phyloP scores from a whole-genome alignment of 2,797 vertebrate genomes.

The Lithobates sylvaticus region DNA sequence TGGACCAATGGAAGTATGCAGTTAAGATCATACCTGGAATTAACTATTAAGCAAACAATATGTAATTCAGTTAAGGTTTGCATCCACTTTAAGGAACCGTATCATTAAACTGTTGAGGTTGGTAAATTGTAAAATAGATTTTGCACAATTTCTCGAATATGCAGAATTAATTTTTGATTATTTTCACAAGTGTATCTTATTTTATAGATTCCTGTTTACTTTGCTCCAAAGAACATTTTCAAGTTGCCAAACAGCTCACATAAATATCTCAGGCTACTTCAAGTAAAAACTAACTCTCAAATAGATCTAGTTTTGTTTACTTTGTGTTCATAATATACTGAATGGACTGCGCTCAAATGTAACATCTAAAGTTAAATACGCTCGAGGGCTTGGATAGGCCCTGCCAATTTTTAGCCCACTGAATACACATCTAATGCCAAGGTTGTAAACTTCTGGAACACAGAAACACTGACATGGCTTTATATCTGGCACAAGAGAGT shows the following conservation, averaged over 20 bases:
- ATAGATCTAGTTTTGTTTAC: constrained; percentile 38
- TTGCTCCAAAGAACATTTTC: background rate
- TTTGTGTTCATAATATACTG: constrained; percentile 34
- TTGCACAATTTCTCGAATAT: background rate
- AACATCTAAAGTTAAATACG: constrained; percentile 49
- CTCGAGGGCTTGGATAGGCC: constrained; percentile 35
- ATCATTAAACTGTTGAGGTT: background rate
- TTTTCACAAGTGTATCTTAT: background rate
- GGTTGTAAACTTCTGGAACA: constrained; percentile 54
- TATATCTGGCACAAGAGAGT: constrained; percentile 32
- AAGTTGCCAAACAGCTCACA: background rate
- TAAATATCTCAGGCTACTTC: background rate
- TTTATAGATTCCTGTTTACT: background rate
- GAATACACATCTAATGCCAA: constrained; percentile 49
- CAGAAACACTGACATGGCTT: constrained; percentile 48
- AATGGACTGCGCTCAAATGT: constrained; percentile 37
- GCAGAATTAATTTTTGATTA: background rate
- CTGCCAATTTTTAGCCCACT: constrained; percentile 56
- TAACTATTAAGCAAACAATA: background rate
- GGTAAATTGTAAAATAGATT: background rate
- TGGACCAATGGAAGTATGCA: too few relatives aligned
- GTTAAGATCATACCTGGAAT: too few relatives aligned
- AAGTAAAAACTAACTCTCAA: constrained; percentile 21
- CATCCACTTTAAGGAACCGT: background rate
- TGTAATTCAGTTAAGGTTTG: background rate